These are phyloP conservation scores for Zeuzera pyrina DNA, from an alignment of 2,888 invertebrate species.

Conservation along the genomic window DNA sequence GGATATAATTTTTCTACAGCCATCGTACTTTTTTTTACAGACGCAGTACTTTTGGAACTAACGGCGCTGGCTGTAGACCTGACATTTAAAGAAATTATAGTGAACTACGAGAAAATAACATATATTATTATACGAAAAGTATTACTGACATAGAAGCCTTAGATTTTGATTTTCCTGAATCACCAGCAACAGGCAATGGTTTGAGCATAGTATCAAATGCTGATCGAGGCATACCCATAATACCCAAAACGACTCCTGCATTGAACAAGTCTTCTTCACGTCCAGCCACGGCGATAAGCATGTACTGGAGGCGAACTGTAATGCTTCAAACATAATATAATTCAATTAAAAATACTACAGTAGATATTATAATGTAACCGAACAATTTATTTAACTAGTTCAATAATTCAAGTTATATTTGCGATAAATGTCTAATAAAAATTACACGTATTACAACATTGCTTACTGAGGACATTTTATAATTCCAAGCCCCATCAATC, in stretches of 20 bases:
- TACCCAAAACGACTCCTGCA: constrained; percentile 66
- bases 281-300: constrained; percentile 67
- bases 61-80: constrained; percentile 30
- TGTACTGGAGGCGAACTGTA: constrained; percentile 55
- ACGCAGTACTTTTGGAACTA: constrained; percentile 25
- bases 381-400: no score
- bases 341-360: neutral
- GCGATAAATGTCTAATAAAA: no score
- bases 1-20: constrained; percentile 31
- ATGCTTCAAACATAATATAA: constrained; percentile 18
- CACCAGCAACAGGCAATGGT: constrained; percentile 26
- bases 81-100: neutral
- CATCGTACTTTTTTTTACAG: constrained; percentile 28
- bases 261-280: constrained; percentile 66
- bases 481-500: constrained; percentile 70
- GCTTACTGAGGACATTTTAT: constrained; percentile 43
- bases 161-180: constrained; percentile 33
- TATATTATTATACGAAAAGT: neutral
- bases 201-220: constrained; percentile 73
- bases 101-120: neutral
- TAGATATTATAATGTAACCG: no score
- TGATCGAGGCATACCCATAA: constrained; percentile 71
- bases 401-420: no score
- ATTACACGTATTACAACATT: neutral
- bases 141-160: constrained; percentile 28